Evolutionary conservation across 2,113 vertebrate species (phyloP), one percentile per base, ranked within the genome.

Genomic region (Corythornis vintsioides): DNA sequence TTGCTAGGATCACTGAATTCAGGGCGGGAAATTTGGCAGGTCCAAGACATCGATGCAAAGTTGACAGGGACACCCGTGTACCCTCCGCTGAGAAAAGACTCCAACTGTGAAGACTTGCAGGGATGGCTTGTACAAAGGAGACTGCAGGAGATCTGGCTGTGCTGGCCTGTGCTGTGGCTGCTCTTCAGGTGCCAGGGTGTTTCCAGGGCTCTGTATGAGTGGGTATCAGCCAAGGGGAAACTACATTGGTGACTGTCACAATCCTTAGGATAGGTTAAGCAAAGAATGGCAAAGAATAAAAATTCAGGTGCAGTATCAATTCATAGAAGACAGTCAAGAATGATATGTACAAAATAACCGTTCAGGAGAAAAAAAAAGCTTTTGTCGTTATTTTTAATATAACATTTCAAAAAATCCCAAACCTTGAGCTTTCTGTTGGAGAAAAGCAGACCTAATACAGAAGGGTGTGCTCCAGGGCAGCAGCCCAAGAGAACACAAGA

Each of bases 381-480:
- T 86, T 87, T 45, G 11, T 63, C 24, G 80, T 72, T 72, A 31
- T 60, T 82, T 90, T 91, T 74, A 76, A 83, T 28, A 20, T 42
- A 79, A 12, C 0, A 7, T 75, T 65, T 13, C 0, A 88, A 29
- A 72, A 42, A 35, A 47, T 50, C 40, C 14, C 5, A 67, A 79
- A 52, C 15, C n/a, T 48, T 55, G 53, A 83, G 56, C 33, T 85
- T 86, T 93, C 35, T 91, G 56, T 47, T 88, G 91, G 72, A 83
- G 60, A 83, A 96, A 94, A 94, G 79, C 82, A 93, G 69, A 53
- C 35, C 38, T 85, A 86, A 91, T 67, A 78, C 48, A 67, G 75
- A 89, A 93, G 91, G 94, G 89, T 71, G 89, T 96, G 91, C 65
- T 96, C 71, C 79, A 78, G 91, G 89, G 89, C 94, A 86, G n/a